Percentiles rank a stretch among this genome's conserved stretches.
These are phyloP conservation scores for Thymelicus lineola DNA, from an alignment of 2,888 invertebrate genomes.

Conservation along the genomic window DNA sequence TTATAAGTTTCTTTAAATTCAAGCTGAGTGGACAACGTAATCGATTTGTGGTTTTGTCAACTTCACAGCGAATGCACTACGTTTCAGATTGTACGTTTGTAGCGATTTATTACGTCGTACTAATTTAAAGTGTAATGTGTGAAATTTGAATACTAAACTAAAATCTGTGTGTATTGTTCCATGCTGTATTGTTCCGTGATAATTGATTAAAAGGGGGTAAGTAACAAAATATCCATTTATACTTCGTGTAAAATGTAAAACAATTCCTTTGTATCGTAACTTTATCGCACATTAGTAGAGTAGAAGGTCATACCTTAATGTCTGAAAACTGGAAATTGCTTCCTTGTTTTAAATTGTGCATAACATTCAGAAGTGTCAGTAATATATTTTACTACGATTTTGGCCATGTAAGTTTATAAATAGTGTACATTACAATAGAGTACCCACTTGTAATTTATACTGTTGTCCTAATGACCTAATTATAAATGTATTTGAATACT, in stretches of 20 bases:
- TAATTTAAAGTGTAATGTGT: slow-evolving; percentile 62
- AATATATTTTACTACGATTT: background rate
- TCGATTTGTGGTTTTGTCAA: slow-evolving; percentile 75
- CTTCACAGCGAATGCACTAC: slow-evolving; percentile 66
- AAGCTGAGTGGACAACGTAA: slow-evolving; percentile 58
- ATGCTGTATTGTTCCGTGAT: slow-evolving; percentile 15
- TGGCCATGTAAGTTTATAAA: background rate
- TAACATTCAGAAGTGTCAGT: background rate
- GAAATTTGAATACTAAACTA: slow-evolving; percentile 51
- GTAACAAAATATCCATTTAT: slow-evolving; percentile 19
- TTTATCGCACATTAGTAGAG: slow-evolving; percentile 12
- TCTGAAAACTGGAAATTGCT: slow-evolving; percentile 22
- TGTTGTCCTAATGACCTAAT: slow-evolving; percentile 9
- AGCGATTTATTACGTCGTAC: slow-evolving; percentile 72
- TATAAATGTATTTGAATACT: background rate
- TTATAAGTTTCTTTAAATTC: slow-evolving; percentile 62
- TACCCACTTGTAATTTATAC: background rate
- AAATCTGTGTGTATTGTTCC: slow-evolving; percentile 10
- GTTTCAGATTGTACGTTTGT: slow-evolving; percentile 45
- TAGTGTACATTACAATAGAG: background rate
- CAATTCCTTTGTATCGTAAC: slow-evolving; percentile 35
- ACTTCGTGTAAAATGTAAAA: slow-evolving; percentile 1
- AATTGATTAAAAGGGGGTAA: slow-evolving; percentile 17
- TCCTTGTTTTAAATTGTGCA: slow-evolving; percentile 16
- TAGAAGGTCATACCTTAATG: slow-evolving; percentile 26